Conservation (phyloP, 2,888 invertebrate genomes). For the Brachylomia viminalis region DNA sequence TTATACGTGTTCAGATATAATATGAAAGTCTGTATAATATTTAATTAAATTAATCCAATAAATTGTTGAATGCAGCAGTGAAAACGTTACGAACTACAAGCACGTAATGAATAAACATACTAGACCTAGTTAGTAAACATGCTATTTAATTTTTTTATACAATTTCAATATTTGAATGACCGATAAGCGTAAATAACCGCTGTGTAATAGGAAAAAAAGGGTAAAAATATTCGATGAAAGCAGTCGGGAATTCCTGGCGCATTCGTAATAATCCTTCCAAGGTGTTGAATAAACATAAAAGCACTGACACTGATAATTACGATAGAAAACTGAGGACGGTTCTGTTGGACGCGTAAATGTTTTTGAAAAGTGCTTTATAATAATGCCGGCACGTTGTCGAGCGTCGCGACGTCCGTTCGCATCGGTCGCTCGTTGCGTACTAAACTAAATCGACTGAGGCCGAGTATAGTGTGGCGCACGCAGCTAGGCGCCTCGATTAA, state of each 20-base stretch:
- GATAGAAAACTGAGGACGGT: constrained; percentile 82
- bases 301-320: constrained; percentile 74
- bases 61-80: constrained; percentile 43
- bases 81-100: constrained; percentile 57
- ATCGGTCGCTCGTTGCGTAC: constrained; percentile 82
- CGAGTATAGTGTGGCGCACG: constrained; percentile 85
- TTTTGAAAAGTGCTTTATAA: constrained; percentile 73
- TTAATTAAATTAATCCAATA: constrained; percentile 35
- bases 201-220: constrained; percentile 52
- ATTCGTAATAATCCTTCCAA: constrained; percentile 69
- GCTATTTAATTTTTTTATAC: constrained; percentile 69
- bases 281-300: constrained; percentile 62
- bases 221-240: constrained; percentile 66
- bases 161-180: constrained; percentile 61
- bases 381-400: constrained; percentile 74
- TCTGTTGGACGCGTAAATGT: constrained; percentile 79
- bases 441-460: constrained; percentile 78
- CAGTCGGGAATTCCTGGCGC: constrained; percentile 58
- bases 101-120: constrained; percentile 75
- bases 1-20: constrained; percentile 16
- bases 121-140: constrained; percentile 76
- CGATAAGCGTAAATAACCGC: constrained; percentile 67
- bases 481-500: constrained; percentile 77
- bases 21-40: constrained; percentile 25
- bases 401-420: constrained; percentile 75